phyloP scores from a whole-genome alignment of 1,140 invertebrate genomes.

The Drosophila hydei region DNA sequence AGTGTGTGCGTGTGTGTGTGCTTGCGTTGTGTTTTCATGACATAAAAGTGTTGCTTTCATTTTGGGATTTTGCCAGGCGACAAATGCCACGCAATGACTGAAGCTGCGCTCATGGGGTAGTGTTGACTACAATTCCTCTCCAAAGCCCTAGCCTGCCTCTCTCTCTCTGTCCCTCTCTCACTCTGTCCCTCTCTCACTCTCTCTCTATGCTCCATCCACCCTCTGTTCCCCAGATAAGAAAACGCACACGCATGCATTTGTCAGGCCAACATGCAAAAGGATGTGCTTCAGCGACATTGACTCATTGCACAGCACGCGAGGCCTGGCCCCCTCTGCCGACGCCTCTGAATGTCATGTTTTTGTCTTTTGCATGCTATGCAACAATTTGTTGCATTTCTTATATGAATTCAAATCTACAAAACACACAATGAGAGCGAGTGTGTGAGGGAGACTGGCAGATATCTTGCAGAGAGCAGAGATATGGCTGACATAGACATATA shows the following conservation, averaged over 20 bases:
- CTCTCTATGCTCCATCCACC: neutral
- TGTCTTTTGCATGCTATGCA: conserved; percentile 50
- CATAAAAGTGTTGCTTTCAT: conserved; percentile 47
- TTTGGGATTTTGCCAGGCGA: conserved; percentile 42
- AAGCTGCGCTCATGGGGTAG: conserved; percentile 1
- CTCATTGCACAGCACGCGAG: conserved; percentile 45
- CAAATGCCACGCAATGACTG: conserved; percentile 17
- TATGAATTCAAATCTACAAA: conserved; percentile 54
- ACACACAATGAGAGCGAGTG: conserved; percentile 4
- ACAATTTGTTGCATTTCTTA: conserved; percentile 69
- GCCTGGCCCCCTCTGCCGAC: neutral
- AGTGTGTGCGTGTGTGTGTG: conserved; percentile 4
- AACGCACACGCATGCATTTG: conserved; percentile 14
- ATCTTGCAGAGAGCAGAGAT: no score
- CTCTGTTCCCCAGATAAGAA: neutral
- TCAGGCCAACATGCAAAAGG: conserved; percentile 61
- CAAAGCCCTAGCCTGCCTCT: no score
- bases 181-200: no score
- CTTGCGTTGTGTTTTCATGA: neutral
- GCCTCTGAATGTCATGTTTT: conserved; percentile 13
- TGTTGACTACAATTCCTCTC: neutral
- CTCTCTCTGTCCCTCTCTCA: no score
- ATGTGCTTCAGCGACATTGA: conserved; percentile 63
- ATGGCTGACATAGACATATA: no score
- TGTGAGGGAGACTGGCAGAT: neutral